Evolutionary conservation across 2,113 vertebrate species (phyloP).

Genomic region (Meriones unguiculatus): DNA sequence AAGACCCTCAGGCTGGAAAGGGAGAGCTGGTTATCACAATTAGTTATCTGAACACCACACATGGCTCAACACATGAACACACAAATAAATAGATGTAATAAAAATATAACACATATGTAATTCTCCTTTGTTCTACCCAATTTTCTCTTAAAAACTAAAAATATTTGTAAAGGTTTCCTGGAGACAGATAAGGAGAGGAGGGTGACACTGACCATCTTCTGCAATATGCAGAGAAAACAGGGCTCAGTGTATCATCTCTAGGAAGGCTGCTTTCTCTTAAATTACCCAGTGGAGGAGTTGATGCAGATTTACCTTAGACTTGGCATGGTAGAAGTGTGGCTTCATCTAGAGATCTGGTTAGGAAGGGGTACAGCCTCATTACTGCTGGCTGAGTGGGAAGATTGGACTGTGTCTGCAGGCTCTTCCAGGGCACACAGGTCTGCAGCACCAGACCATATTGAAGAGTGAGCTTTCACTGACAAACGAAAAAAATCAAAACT

Average conservation of each 20-base stretch:
- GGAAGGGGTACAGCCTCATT: fast-evolving
- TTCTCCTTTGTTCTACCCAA: not conserved
- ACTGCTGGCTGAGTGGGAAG: fast-evolving
- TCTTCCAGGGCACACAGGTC: not conserved
- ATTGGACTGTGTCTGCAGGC: not conserved
- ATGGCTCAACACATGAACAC: too few species aligned
- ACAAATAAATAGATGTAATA: not conserved
- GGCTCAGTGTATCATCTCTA: not conserved
- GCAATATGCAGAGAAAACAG: fast-evolving
- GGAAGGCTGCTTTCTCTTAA: not conserved
- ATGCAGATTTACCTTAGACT: not conserved
- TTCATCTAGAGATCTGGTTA: fast-evolving
- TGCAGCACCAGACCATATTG: not conserved
- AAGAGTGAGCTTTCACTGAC: not conserved
- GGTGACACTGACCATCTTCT: not conserved
- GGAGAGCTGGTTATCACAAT: not conserved
- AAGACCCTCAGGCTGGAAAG: not conserved
- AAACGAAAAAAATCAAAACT: conserved; percentile 23
- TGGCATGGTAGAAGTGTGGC: fast-evolving
- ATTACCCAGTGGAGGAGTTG: fast-evolving
- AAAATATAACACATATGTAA: not conserved
- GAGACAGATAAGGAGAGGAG: fast-evolving
- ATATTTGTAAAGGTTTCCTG: too few species aligned
- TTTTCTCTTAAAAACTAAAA: not conserved
- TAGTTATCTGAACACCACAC: too few species aligned